Base-by-base conservation (phyloP, 2,113 vertebrate genomes). In the Acanthisitta chloris region DNA sequence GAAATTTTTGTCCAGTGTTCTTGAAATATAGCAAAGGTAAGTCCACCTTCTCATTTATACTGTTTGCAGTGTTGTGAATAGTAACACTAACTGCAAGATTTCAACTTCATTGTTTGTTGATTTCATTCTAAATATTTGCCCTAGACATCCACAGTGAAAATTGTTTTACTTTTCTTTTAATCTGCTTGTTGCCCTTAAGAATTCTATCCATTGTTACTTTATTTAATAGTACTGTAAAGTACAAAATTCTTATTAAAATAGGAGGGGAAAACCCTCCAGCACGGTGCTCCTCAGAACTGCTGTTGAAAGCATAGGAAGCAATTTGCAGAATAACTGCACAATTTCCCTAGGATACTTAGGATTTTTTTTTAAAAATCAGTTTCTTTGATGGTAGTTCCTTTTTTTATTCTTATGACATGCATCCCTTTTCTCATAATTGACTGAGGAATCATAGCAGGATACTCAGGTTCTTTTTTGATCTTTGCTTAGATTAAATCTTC, bases 21-120 rank as follows among this genome's bases (percentile, higher is more conserved):
- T 94, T 95, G 86, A 93, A 93, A 91, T 92, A 66, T 86, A 84
- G 72, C 31, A 51, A 64, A 95, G 86, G 77, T 92, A 95, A 94
- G 65, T 91, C 59, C 25, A 79, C 61, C 65, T 94, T 95, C 64
- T 90, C 45, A 58, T 92, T 81, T 94, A 43, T 90, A 58, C 51
- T 87, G 10, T 81, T 94, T 74, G 24, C 69, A 86, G 58, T 51
- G 25, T 36, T 87, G 51, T 89, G 61, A 17, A 11, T 71, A 76
- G 42, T 76, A 71, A 81, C 65, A 46, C 43, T 61, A 74, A 59
- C 43, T 82, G 46, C 88, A 89, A 81, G 65, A 67, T 64, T 29
- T 91, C 55, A 82, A 33, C 40, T 64, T 81, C 43, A 55, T 66
- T 83, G 36, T 62, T 80, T 73, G 34, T n/a, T 94, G 18, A 52